Conservation (phyloP, 2,797 vertebrate species). For the Momotus momota region DNA sequence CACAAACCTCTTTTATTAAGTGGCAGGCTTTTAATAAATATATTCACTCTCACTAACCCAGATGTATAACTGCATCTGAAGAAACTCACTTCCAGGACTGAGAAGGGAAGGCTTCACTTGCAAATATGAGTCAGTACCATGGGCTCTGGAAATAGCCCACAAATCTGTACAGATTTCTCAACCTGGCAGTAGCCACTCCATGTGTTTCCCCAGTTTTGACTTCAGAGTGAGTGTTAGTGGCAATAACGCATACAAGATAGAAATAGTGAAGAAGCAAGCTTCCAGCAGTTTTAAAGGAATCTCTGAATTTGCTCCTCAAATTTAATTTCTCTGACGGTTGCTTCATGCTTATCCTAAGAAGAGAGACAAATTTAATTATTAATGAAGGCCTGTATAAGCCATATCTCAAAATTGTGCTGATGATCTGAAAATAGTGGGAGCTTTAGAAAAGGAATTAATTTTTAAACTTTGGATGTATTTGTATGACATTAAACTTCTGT, state of each 20-base stretch:
- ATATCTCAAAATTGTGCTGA: neutral
- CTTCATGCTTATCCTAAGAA: neutral
- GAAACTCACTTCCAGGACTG: neutral
- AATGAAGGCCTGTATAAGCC: neutral
- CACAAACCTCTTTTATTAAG: slow-evolving; percentile 11
- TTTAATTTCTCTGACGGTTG: neutral
- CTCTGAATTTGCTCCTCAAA: neutral
- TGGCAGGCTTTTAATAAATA: neutral
- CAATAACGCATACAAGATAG: neutral
- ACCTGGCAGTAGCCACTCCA: neutral
- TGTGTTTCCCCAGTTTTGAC: neutral
- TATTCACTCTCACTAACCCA: neutral
- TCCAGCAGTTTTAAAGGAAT: neutral
- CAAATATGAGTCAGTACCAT: neutral
- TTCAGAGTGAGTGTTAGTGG: neutral
- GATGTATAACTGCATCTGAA: neutral
- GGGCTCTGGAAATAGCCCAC: neutral
- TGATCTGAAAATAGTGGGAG: neutral
- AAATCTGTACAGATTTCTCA: neutral
- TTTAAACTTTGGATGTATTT: neutral
- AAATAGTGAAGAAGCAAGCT: neutral
- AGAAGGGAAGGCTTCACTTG: neutral
- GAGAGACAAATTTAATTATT: neutral
- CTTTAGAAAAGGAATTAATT: neutral
- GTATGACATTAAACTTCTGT: neutral